phyloP scores from a whole-genome alignment of 2,113 vertebrate species.

The Pitta sordida region DNA sequence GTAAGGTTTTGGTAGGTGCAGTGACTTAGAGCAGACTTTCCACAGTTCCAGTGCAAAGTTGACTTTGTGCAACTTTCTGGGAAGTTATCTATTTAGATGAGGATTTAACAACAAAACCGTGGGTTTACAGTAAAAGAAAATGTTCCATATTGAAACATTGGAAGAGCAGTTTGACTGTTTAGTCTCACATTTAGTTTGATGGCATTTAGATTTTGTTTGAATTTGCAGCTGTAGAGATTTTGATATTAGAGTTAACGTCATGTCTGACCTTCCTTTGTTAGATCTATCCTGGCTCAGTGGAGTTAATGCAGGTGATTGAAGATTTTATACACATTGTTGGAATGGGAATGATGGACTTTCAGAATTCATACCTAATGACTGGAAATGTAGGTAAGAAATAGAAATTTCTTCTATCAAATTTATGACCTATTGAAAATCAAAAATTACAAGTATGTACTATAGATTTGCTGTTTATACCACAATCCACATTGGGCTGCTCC shows the following conservation, averaged over 20 bases:
- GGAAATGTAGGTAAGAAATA: constrained; percentile 97
- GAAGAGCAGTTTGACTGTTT: not conserved
- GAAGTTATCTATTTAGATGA: not conserved
- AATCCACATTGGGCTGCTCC: not conserved
- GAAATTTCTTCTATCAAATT: constrained; percentile 50
- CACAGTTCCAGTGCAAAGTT: not conserved
- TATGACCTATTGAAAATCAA: constrained; percentile 55
- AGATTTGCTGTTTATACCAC: not conserved
- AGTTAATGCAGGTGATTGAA: constrained; percentile 99
- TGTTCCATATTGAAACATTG: not conserved
- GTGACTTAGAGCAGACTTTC: not conserved
- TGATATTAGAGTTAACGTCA: not conserved
- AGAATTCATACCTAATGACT: constrained; percentile 99
- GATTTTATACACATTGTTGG: constrained; percentile 99
- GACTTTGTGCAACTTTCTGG: not conserved
- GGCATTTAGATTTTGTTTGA: not conserved
- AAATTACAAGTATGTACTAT: constrained; percentile 59
- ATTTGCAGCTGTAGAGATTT: not conserved
- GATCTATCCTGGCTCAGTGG: constrained; percentile 97
- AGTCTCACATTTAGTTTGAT: not conserved
- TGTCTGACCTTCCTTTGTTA: constrained; percentile 68
- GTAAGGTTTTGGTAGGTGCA: not conserved
- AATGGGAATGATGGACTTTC: constrained; percentile 99
- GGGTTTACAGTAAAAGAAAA: not conserved
- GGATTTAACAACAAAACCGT: not conserved